Conservation (phyloP, 2,888 invertebrate species). For the Dicycla oo region DNA sequence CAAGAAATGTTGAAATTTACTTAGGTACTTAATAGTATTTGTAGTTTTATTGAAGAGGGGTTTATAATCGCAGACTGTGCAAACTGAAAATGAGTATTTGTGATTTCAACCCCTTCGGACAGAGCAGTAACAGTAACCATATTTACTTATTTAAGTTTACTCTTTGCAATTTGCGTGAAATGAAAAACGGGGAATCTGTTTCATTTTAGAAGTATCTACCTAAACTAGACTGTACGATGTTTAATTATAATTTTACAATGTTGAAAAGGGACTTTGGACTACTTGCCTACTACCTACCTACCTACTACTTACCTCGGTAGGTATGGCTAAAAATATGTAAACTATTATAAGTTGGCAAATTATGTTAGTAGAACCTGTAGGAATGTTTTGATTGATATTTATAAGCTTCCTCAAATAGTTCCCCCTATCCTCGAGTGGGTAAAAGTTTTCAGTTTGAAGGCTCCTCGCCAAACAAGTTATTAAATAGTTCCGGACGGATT, state of each 20-base stretch:
- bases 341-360: background rate
- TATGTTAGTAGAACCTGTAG: slow-evolving; percentile 5
- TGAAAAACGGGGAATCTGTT: slow-evolving; percentile 1
- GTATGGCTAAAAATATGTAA: background rate
- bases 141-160: slow-evolving; percentile 8
- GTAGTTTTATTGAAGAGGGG: background rate
- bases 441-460: background rate
- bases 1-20: background rate
- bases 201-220: slow-evolving; percentile 13
- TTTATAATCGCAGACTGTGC: background rate
- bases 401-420: slow-evolving; percentile 2
- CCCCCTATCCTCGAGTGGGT: slow-evolving; percentile 23
- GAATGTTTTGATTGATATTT: slow-evolving; percentile 15
- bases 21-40: background rate
- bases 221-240: background rate
- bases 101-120: slow-evolving; percentile 6
- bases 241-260: background rate
- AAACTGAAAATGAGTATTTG: slow-evolving; percentile 14
- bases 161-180: slow-evolving; percentile 8
- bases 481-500: background rate
- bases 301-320: no score
- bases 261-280: background rate
- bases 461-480: background rate
- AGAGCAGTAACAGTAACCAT: slow-evolving; percentile 7
- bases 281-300: no score